These are phyloP conservation scores for Leptodactylus fuscus DNA, from an alignment of 2,113 vertebrate genomes.

Conservation along the genomic window DNA sequence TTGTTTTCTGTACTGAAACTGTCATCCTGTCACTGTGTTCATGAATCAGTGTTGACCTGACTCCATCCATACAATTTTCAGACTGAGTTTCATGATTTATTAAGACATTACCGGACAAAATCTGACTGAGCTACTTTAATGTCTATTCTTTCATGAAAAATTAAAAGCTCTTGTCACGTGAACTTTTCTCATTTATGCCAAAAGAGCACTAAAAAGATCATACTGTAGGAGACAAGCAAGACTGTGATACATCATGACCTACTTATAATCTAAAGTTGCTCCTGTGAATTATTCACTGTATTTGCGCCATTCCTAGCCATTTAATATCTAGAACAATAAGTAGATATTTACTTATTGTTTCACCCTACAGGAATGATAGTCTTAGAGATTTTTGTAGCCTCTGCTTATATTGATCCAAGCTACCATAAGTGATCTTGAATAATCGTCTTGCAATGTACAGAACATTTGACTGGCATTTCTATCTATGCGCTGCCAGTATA, in stretches of 20 bases:
- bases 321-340: background rate
- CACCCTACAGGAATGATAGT: too few species aligned
- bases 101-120: constrained; percentile 46
- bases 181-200: background rate
- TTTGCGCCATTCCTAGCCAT: background rate
- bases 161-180: constrained; percentile 24
- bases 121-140: constrained; percentile 21
- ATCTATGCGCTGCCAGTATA: background rate
- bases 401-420: background rate
- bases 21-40: constrained; percentile 45
- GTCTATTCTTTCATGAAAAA: constrained; percentile 41
- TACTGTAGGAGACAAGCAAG: constrained; percentile 17
- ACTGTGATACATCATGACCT: constrained; percentile 30
- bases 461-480: constrained; percentile 24
- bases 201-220: constrained; percentile 42
- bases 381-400: too few species aligned
- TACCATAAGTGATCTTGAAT: background rate
- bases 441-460: background rate
- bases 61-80: constrained; percentile 37
- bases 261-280: constrained; percentile 13
- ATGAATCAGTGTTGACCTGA: constrained; percentile 39
- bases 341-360: background rate
- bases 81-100: constrained; percentile 41
- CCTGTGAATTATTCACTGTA: constrained; percentile 3
- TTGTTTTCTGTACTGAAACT: constrained; percentile 37